Base-by-base conservation (phyloP, 2,797 vertebrate species). In the Sebastes ruberrimus region DNA sequence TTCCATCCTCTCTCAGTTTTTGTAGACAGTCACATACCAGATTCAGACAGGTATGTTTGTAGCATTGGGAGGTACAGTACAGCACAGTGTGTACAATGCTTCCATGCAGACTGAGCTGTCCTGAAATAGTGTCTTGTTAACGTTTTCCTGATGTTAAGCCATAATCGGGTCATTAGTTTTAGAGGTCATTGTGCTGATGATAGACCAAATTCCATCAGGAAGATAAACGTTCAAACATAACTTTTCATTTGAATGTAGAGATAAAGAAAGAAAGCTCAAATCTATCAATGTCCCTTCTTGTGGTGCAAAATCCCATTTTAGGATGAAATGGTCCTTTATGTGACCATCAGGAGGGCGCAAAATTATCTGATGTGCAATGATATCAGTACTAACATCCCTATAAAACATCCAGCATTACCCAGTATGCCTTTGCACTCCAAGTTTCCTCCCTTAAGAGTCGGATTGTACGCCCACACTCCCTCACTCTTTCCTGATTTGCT, bases 231-330 rank as follows among this genome's bases (percentile, higher is more conserved):
- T 74, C 22, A 35, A 62, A 70, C 10, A 10, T 18, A 16, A 38
- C 4, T 28, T 65, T 77, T 76, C 35, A 72, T 83, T 75, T 30
- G 18, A 74, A 72, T 32, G 53, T 57, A 59, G 23, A 61, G 60
- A 22, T n/a, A 10, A 5, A 68, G 25, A 25, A 10, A 55, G 28
- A 27, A 49, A 61, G 56, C 27, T 56, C 16, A 16, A 28, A 71
- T 69, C 18, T 35, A 78, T 82, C 46, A 76, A 6, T 25, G 9
- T 46, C 23, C 6, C 10, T 30, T 69, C 10, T 74, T 56, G 16
- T 76, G 18, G 32, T 66, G 32, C 13, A 42, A 46, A 72, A 72
- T 67, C 25, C 64, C 18, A 78, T 74, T 74, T 79, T 52, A 28
- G 68, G 60, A 84, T 42, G 38, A 74, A 63, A 53, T 56, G 3